These are phyloP conservation scores for Nycticebus coucang DNA, from an alignment of 2,113 vertebrate species.

Conservation along the genomic window DNA sequence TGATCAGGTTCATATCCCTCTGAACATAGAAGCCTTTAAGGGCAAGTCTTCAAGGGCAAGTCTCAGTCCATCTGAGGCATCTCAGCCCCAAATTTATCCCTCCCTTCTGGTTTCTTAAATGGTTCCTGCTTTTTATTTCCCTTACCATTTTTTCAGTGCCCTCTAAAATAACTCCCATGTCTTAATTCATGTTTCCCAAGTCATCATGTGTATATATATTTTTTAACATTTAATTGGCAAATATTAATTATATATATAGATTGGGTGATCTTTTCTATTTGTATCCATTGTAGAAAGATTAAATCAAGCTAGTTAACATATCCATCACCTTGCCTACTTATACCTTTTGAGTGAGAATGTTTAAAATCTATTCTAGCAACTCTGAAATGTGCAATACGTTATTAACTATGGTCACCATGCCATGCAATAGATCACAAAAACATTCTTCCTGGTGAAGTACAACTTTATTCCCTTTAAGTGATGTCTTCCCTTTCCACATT, in stretches of 20 bases:
- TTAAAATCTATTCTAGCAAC: neutral
- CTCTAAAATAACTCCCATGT: neutral
- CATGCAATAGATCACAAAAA: neutral
- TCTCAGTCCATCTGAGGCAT: neutral
- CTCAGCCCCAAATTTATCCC: neutral
- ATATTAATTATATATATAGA: neutral
- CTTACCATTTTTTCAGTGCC: neutral
- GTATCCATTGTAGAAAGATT: neutral
- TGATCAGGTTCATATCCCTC: neutral
- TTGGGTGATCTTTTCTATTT: neutral
- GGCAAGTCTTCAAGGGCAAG: neutral
- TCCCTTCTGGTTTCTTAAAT: neutral
- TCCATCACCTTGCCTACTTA: neutral
- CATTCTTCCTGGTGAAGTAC: neutral
- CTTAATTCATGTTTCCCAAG: neutral
- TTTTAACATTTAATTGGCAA: neutral
- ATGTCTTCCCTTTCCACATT: neutral
- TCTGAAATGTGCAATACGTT: neutral
- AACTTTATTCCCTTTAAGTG: neutral
- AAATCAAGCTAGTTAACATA: neutral
- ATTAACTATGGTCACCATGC: neutral
- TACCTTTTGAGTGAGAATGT: too few species aligned
- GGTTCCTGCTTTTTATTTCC: neutral
- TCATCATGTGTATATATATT: neutral
- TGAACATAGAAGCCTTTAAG: neutral